phyloP scores from a whole-genome alignment of 2,797 vertebrate species.

The Bryconaethiops microstoma region DNA sequence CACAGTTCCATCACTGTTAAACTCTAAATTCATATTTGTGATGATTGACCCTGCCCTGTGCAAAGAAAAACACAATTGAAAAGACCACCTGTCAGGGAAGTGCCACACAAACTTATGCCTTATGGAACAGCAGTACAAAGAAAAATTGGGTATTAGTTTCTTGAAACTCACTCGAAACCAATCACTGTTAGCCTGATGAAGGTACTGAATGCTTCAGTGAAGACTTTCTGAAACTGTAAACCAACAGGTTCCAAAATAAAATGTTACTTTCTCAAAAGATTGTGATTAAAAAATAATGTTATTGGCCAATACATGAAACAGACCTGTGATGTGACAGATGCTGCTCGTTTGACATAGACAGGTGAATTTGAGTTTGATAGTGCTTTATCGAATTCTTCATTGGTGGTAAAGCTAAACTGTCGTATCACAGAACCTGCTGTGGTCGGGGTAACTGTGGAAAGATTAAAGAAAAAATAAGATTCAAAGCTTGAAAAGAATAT shows the following conservation, averaged over 20 bases:
- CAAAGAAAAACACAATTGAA: neutral
- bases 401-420: no score
- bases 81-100: neutral
- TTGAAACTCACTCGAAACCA: slow-evolving; percentile 20
- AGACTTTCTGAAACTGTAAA: slow-evolving; percentile 16
- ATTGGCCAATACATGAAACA: no score
- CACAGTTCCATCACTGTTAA: neutral
- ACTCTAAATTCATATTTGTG: slow-evolving; percentile 3
- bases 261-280: neutral
- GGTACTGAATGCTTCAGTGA: fast-evolving
- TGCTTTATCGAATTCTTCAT: no score
- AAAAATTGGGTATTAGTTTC: neutral
- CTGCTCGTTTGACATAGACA: no score
- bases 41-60: slow-evolving; percentile 39
- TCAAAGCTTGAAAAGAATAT: no score
- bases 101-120: no score
- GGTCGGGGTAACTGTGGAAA: no score
- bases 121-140: neutral
- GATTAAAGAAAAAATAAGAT: no score
- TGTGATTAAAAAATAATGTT: no score
- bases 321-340: no score
- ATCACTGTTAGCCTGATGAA: neutral
- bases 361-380: no score
- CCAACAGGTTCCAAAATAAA: neutral
- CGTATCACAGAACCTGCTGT: no score